Evolutionary conservation across 2,113 vertebrate species (phyloP).

Genomic region (Poeciliopsis occidentalis): DNA sequence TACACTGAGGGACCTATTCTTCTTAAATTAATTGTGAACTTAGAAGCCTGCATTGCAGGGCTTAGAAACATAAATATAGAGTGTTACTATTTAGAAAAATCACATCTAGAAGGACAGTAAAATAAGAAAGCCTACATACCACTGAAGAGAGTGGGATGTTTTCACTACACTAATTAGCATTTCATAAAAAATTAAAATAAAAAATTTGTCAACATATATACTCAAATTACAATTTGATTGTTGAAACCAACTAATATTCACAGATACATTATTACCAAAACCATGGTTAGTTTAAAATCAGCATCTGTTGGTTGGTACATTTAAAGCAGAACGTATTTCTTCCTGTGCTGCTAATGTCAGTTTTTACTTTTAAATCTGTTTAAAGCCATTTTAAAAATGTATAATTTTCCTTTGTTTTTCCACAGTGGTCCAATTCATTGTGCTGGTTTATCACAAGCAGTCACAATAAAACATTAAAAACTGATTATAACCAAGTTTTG

Average conservation of each 20-base stretch:
- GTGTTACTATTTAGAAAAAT: no score
- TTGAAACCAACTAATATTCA: not conserved
- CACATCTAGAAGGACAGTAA: not conserved
- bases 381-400: not conserved
- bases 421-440: no score
- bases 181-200: not conserved
- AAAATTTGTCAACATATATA: not conserved
- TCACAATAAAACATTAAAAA: no score
- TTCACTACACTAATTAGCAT: not conserved
- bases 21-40: not conserved
- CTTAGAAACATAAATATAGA: no score
- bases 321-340: not conserved
- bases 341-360: not conserved
- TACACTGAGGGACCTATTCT: not conserved
- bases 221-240: not conserved
- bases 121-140: not conserved
- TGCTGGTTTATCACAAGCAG: no score
- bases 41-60: no score
- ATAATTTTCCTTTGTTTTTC: no score
- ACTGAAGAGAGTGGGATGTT: not conserved
- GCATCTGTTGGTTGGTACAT: no score
- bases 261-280: not conserved
- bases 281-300: not conserved
- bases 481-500: no score
- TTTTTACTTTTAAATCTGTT: not conserved